Percentiles rank a stretch among this genome's conserved stretches.
These are phyloP conservation scores for Prunella himalayana DNA, from an alignment of 2,113 vertebrate genomes.

Conservation along the genomic window DNA sequence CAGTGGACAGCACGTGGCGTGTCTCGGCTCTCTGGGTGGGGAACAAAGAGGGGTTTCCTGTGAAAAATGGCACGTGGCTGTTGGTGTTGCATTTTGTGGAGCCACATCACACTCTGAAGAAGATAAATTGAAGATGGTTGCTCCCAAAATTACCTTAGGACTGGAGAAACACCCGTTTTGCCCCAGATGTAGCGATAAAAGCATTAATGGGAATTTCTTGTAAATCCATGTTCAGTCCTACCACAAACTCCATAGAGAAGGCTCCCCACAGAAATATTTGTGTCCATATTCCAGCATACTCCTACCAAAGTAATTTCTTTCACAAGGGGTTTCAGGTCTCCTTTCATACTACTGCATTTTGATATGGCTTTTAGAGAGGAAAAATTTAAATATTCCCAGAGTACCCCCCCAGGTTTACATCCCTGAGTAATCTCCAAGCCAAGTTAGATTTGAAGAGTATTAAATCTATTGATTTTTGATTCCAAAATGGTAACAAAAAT, in stretches of 20 bases:
- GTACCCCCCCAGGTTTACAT: not conserved
- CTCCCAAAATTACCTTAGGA: not conserved
- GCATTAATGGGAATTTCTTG: not conserved
- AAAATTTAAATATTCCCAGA: not conserved
- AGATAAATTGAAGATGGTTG: not conserved
- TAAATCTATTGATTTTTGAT: not conserved
- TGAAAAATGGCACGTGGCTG: accelerated
- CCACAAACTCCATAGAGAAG: not conserved
- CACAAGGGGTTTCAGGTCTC: not conserved
- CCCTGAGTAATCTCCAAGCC: not conserved
- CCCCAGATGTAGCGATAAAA: accelerated
- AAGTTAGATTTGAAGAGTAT: not conserved
- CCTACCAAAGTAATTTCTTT: not conserved
- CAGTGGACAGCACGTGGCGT: accelerated
- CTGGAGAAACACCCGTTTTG: accelerated
- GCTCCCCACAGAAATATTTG: not conserved
- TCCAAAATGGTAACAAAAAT: not conserved
- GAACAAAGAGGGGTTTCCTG: accelerated
- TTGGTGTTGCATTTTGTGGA: not conserved
- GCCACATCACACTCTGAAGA: not conserved
- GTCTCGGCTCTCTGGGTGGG: not conserved
- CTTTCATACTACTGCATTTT: not conserved
- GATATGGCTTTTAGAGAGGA: not conserved
- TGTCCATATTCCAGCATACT: not conserved
- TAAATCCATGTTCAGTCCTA: not conserved